Conservation (phyloP, 2,888 invertebrate species). For the Drosophila colorata region DNA sequence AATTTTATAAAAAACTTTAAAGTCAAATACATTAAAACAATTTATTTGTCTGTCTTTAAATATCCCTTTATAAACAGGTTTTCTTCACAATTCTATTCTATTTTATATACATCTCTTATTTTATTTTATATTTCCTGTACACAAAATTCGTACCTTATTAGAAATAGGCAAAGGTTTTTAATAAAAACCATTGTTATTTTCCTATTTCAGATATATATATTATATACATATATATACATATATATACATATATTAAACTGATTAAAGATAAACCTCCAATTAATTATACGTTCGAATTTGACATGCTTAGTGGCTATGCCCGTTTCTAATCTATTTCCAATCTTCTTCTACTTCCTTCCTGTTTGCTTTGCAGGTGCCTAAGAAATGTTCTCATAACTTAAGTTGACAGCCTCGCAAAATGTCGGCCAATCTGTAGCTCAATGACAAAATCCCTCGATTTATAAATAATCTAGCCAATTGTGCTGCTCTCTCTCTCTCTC, state of each 20-base stretch:
- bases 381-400: slow-evolving; percentile 22
- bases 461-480: slow-evolving; percentile 56
- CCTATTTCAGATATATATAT: too few relatives aligned
- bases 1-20: too few relatives aligned
- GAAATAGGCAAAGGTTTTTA: too few relatives aligned
- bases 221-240: too few relatives aligned
- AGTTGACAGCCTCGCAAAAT: slow-evolving; percentile 38
- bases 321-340: slow-evolving; percentile 15
- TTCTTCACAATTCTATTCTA: too few relatives aligned
- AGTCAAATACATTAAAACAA: too few relatives aligned
- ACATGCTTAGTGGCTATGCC: neutral
- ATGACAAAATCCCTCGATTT: slow-evolving; percentile 67
- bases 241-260: neutral
- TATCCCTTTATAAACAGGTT: too few relatives aligned
- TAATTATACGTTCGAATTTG: neutral
- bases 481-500: neutral
- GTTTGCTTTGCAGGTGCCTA: slow-evolving; percentile 1
- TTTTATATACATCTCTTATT: too few relatives aligned
- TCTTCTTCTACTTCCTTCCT: neutral
- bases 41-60: neutral
- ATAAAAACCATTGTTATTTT: too few relatives aligned
- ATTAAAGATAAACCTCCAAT: neutral
- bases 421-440: slow-evolving; percentile 44
- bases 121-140: too few relatives aligned
- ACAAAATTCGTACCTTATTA: too few relatives aligned